A percentile compares a stretch with the other conserved stretches of the same genome.
Evolutionary conservation across 2,888 invertebrate species (phyloP).

Genomic region (Dynastes grantii): DNA sequence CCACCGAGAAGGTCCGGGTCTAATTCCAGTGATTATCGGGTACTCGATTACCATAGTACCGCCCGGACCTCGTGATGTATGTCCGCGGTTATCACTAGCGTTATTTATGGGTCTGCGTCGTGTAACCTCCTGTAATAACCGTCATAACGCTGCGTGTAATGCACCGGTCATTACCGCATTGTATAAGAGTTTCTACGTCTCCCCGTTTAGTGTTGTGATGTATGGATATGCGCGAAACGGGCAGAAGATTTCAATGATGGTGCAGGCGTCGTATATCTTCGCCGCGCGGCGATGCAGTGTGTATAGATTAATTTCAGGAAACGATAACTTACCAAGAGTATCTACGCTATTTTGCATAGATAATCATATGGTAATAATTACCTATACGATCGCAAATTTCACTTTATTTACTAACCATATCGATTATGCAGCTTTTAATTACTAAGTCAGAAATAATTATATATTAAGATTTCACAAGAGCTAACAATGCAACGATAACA

Average conservation of each 20-base stretch:
- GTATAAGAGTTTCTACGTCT: constrained; percentile 27
- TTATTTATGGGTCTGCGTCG: constrained; percentile 58
- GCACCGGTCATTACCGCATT: constrained; percentile 55
- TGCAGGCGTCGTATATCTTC: constrained; percentile 19
- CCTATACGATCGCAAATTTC: constrained; percentile 1
- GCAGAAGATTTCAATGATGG: constrained; percentile 40
- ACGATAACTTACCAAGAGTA: constrained; percentile 26
- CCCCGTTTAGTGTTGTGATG: not conserved
- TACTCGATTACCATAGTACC: constrained; percentile 66
- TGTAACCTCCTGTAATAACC: constrained; percentile 59
- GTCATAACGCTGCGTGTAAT: constrained; percentile 58
- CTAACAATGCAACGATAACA: not conserved
- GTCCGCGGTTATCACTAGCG: constrained; percentile 60
- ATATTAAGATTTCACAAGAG: not conserved
- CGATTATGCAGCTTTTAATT: constrained; percentile 24
- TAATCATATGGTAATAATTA: constrained; percentile 35
- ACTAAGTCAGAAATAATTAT: constrained; percentile 7
- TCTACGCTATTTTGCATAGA: constrained; percentile 36
- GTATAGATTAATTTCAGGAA: constrained; percentile 31
- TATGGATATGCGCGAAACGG: not conserved
- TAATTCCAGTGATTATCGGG: constrained; percentile 76
- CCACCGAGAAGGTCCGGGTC: constrained; percentile 73
- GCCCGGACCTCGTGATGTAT: constrained; percentile 62
- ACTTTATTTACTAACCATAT: not conserved
- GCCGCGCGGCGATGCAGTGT: not conserved